phyloP scores from a whole-genome alignment of 2,888 invertebrate genomes.

The Cristatella mucedo region DNA sequence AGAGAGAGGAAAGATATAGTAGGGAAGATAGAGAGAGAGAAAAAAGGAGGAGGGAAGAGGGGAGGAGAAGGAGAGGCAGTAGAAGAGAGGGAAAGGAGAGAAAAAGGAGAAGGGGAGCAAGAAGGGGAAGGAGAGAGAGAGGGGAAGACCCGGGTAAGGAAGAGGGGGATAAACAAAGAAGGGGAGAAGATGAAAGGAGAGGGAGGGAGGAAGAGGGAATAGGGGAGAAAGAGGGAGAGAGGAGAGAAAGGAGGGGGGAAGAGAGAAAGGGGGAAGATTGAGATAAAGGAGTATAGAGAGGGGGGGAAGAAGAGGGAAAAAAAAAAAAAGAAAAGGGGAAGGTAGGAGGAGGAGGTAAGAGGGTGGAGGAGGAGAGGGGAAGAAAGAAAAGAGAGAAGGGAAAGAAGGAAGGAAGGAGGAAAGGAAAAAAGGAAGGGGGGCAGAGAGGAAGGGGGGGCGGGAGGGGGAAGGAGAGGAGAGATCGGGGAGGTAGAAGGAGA shows the following conservation, averaged over 20 bases:
- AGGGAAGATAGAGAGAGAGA: background rate
- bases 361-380: constrained; percentile 3
- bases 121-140: constrained; percentile 10
- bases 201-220: background rate
- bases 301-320: constrained; percentile 50
- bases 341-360: background rate
- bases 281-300: constrained; percentile 22
- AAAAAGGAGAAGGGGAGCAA: background rate
- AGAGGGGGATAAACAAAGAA: constrained; percentile 12
- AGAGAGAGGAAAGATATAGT: background rate
- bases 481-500: constrained; percentile 40
- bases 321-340: constrained; percentile 37
- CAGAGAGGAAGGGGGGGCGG: constrained; percentile 44
- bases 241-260: constrained; percentile 1
- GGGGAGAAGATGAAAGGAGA: constrained; percentile 10
- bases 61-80: background rate
- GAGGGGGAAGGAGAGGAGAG: constrained; percentile 44
- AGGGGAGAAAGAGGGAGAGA: background rate
- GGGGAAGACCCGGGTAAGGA: constrained; percentile 13
- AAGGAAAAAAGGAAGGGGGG: constrained; percentile 29
- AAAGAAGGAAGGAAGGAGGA: constrained; percentile 23
- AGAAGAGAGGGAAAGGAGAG: constrained; percentile 1
- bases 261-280: constrained; percentile 2
- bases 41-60: too few species aligned
- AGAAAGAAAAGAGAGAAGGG: background rate